phyloP scores from a whole-genome alignment of 2,888 invertebrate species.

The Melangyna quadrimaculata region DNA sequence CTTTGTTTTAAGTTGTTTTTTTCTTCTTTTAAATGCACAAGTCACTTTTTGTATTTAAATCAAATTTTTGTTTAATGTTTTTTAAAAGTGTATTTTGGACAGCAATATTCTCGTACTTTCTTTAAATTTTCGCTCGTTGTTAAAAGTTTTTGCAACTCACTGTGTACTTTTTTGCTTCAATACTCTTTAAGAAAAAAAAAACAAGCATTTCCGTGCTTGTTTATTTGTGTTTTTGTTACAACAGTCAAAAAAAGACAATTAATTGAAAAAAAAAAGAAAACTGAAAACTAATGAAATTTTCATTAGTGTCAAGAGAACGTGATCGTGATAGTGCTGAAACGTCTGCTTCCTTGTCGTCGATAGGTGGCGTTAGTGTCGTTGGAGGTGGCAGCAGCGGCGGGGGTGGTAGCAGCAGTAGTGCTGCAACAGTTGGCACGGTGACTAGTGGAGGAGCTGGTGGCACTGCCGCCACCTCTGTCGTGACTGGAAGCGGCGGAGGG shows the following conservation, averaged over 20 bases:
- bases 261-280: slow-evolving; percentile 40
- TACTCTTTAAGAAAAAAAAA: slow-evolving; percentile 39
- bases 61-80: slow-evolving; percentile 23
- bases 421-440: slow-evolving; percentile 76
- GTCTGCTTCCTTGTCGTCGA: slow-evolving; percentile 47
- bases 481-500: slow-evolving; percentile 75
- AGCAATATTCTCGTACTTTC: background rate
- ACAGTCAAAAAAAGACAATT: slow-evolving; percentile 51
- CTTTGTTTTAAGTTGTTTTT: slow-evolving; percentile 5
- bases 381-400: slow-evolving; percentile 72
- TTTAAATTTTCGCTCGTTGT: slow-evolving; percentile 10
- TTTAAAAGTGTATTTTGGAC: slow-evolving; percentile 39
- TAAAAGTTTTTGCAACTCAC: slow-evolving; percentile 3
- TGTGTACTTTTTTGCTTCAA: slow-evolving; percentile 49
- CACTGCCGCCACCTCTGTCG: slow-evolving; percentile 72
- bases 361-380: slow-evolving; percentile 72
- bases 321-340: slow-evolving; percentile 73
- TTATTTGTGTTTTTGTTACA: slow-evolving; percentile 21
- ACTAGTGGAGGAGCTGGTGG: slow-evolving; percentile 72
- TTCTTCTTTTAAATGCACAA: slow-evolving; percentile 44
- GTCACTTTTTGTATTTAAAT: slow-evolving; percentile 15
- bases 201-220: slow-evolving; percentile 31
- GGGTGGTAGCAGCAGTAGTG: slow-evolving; percentile 75
- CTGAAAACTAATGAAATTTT: slow-evolving; percentile 71
- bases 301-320: slow-evolving; percentile 80